Percentiles rank a stretch among this genome's conserved stretches.
phyloP scores from a whole-genome alignment of 2,797 vertebrate genomes.

The Helarctos malayanus region DNA sequence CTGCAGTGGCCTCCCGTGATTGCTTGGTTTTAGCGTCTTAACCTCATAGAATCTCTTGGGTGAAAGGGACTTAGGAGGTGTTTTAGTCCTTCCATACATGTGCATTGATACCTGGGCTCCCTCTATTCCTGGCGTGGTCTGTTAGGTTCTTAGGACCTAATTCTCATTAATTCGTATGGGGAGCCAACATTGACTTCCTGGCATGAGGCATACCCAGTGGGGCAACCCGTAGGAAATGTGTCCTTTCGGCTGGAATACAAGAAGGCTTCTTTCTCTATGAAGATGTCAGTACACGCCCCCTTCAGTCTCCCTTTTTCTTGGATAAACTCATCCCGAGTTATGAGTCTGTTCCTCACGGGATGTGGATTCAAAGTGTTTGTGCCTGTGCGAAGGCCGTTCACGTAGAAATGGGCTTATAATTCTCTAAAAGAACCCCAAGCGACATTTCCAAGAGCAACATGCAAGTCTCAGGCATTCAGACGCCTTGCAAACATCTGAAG shows the following conservation, averaged over 20 bases:
- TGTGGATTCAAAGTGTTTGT: not conserved
- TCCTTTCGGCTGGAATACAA: not conserved
- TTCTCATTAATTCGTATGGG: not conserved
- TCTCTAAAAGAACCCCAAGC: not conserved
- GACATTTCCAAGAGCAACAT: not conserved
- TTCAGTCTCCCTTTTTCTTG: not conserved
- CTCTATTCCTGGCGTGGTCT: not conserved
- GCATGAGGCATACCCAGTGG: not conserved
- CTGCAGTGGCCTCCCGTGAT: not conserved
- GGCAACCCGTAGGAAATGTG: too few species aligned
- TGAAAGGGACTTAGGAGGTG: not conserved
- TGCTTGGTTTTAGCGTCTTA: not conserved
- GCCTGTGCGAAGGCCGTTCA: rapidly evolving
- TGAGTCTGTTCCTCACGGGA: not conserved
- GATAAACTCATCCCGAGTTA: not conserved
- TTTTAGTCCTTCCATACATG: not conserved
- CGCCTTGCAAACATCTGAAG: not conserved
- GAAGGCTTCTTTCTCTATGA: not conserved
- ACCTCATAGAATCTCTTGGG: not conserved
- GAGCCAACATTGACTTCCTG: not conserved
- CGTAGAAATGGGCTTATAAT: not conserved
- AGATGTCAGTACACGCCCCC: not conserved
- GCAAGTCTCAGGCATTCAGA: not conserved
- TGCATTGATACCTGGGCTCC: not conserved
- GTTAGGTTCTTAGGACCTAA: not conserved